phyloP scores from a whole-genome alignment of 92 coral and sea anemone species.

The Phymanthus crucifer region DNA sequence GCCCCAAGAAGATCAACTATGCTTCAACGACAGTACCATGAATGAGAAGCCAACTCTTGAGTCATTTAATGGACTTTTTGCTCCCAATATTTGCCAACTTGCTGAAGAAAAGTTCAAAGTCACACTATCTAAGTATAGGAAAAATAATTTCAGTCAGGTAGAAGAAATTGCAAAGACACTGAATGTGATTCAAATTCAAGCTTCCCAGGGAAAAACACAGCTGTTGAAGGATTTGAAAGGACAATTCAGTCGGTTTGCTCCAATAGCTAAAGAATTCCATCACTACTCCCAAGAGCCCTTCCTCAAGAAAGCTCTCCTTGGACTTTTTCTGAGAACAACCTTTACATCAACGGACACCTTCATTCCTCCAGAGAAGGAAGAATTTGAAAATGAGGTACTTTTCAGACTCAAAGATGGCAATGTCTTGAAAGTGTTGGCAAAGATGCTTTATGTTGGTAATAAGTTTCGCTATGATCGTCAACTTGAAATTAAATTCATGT shows the following conservation, averaged over 20 bases:
- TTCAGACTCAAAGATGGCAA: background rate
- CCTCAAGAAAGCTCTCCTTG: slow-evolving; percentile 1
- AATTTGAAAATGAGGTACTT: background rate
- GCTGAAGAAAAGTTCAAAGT: background rate
- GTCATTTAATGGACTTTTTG: background rate
- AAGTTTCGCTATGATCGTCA: background rate
- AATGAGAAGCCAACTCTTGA: slow-evolving; percentile 6
- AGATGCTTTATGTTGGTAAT: background rate
- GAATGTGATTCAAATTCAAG: background rate
- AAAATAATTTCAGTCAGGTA: background rate
- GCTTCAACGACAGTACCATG: background rate
- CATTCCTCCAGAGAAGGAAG: background rate
- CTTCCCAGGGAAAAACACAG: background rate
- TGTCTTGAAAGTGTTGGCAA: background rate
- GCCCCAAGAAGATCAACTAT: background rate
- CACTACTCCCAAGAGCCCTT: background rate
- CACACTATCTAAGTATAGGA: background rate
- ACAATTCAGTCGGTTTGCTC: background rate
- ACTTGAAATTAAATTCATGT: background rate
- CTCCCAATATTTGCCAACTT: background rate
- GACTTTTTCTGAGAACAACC: background rate
- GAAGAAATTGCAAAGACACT: background rate
- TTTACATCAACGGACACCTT: background rate
- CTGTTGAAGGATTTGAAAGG: background rate
- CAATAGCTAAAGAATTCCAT: background rate